Conservation (phyloP, 2,888 invertebrate genomes). For the Melikaiella ostensackeni region DNA sequence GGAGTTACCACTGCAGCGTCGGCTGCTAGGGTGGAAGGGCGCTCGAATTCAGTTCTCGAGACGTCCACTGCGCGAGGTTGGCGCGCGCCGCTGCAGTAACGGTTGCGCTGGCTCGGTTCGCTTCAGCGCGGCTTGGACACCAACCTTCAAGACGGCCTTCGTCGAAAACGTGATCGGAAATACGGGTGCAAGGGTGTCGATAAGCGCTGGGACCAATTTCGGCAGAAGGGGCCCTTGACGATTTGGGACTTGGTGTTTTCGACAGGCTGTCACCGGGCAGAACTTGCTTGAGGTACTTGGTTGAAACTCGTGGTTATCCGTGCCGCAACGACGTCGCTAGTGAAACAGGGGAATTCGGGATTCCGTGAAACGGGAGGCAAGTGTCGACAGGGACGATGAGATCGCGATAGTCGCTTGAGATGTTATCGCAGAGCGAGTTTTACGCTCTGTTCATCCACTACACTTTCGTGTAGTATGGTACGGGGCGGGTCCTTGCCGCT, state of each 20-base stretch:
- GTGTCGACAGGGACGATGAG: constrained; percentile 45
- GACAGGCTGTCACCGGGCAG: constrained; percentile 19
- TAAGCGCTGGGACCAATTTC: background rate
- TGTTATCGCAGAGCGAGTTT: constrained; percentile 75
- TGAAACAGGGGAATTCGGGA: constrained; percentile 38
- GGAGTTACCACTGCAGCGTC: constrained; percentile 43
- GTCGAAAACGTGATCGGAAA: constrained; percentile 54
- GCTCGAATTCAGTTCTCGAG: constrained; percentile 64
- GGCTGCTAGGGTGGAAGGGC: constrained; percentile 57
- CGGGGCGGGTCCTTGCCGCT: constrained; percentile 70
- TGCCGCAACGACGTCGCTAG: constrained; percentile 41
- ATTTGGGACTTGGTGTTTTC: constrained; percentile 15
- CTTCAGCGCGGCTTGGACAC: constrained; percentile 67
- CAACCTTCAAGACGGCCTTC: constrained; percentile 70
- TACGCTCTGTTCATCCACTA: constrained; percentile 75
- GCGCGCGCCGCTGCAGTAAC: constrained; percentile 74
- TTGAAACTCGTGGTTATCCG: constrained; percentile 23
- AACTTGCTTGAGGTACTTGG: constrained; percentile 1
- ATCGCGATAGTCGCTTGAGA: constrained; percentile 58
- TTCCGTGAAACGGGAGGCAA: constrained; percentile 51
- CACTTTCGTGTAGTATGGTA: constrained; percentile 74
- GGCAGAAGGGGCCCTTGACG: constrained; percentile 50
- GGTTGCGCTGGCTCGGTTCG: constrained; percentile 71
- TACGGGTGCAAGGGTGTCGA: constrained; percentile 47
- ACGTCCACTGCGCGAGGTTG: constrained; percentile 72